These are phyloP conservation scores for Microplitis deprimator DNA, from an alignment of 2,888 invertebrate genomes.

Conservation along the genomic window DNA sequence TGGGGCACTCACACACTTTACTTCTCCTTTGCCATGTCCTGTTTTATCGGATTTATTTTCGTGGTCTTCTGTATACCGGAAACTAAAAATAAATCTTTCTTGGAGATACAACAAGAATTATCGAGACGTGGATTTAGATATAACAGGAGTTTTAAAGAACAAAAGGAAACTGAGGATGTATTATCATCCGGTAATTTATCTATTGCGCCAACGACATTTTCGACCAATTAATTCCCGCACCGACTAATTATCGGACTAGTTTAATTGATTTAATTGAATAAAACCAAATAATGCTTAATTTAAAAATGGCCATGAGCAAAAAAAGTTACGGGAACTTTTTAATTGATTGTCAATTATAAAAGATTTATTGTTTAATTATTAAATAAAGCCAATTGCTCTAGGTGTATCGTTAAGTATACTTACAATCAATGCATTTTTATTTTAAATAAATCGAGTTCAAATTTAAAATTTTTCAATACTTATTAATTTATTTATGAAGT, in stretches of 20 bases:
- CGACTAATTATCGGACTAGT: neutral
- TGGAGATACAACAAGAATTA: slow-evolving; percentile 63
- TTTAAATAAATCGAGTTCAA: neutral
- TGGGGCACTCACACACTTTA: slow-evolving; percentile 59
- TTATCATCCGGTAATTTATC: neutral
- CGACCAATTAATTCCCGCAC: neutral
- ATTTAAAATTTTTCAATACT: neutral
- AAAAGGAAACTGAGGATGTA: slow-evolving; percentile 16
- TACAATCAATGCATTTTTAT: neutral
- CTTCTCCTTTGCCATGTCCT: slow-evolving; percentile 62
- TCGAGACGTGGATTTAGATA: slow-evolving; percentile 36
- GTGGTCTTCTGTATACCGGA: slow-evolving; percentile 63
- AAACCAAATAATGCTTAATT: neutral
- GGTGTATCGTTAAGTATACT: neutral
- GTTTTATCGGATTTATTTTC: slow-evolving; percentile 61
- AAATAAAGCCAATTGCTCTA: neutral
- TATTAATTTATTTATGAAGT: neutral
- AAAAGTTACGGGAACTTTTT: neutral
- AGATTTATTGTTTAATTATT: neutral
- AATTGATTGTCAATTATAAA: neutral
- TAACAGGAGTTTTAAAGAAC: slow-evolving; percentile 20
- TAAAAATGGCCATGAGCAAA: neutral
- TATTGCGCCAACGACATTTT: neutral
- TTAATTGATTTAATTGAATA: neutral
- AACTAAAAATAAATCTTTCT: slow-evolving; percentile 65